These are phyloP conservation scores for Ceratina calcarata DNA, from an alignment of 1,140 invertebrate species.

Conservation along the genomic window DNA sequence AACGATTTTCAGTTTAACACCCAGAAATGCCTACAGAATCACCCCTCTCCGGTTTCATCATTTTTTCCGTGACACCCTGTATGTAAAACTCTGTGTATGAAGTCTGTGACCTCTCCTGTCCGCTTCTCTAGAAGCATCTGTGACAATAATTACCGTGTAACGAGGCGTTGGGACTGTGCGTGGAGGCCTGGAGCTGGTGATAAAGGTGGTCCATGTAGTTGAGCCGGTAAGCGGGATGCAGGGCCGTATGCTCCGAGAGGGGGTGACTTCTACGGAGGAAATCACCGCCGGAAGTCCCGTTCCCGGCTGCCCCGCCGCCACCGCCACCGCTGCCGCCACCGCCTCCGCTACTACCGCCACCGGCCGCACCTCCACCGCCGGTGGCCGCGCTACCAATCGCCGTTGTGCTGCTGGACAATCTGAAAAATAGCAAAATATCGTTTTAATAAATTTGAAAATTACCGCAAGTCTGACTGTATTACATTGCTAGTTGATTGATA, in stretches of 20 bases:
- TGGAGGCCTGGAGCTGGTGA: constrained; percentile 79
- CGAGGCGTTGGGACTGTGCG: constrained; percentile 82
- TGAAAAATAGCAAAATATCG: constrained; percentile 55
- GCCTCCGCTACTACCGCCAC: constrained; percentile 52
- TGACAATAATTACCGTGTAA: constrained; percentile 77
- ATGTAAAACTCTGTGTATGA: no score
- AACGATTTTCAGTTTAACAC: no score
- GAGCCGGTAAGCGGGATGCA: constrained; percentile 79
- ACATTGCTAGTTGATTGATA: no score
- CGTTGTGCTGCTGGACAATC: constrained; percentile 77
- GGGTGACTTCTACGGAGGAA: constrained; percentile 79
- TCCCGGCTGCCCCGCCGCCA: constrained; percentile 68
- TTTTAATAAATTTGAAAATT: not conserved
- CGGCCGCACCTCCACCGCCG: constrained; percentile 64
- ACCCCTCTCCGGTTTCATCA: no score
- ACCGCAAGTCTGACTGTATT: no score
- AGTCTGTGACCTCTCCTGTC: no score
- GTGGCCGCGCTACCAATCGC: constrained; percentile 73
- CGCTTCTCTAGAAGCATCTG: no score
- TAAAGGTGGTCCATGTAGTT: constrained; percentile 81
- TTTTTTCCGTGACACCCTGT: no score
- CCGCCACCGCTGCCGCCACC: constrained; percentile 67
- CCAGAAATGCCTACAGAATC: no score
- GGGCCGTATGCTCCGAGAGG: constrained; percentile 77
- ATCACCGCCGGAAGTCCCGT: constrained; percentile 76